phyloP scores from a whole-genome alignment of 2,797 vertebrate species.

The Galago senegalensis region DNA sequence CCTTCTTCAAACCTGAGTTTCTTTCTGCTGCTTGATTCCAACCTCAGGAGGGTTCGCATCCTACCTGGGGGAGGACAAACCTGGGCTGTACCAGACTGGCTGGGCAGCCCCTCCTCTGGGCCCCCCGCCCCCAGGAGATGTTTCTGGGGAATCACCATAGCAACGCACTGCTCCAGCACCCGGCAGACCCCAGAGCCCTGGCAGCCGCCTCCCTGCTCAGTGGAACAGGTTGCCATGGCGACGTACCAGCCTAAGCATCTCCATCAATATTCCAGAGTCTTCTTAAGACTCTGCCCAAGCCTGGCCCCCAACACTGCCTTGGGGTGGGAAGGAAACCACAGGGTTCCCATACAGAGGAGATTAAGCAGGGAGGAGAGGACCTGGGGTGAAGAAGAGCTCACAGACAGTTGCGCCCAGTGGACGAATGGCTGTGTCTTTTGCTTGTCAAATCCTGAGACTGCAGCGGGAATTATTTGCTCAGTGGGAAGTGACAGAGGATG shows the following conservation, averaged over 20 bases:
- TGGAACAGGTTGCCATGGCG: conserved; percentile 87
- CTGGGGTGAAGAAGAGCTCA: background rate
- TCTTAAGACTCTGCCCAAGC: conserved; percentile 36
- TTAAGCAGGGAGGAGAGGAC: background rate
- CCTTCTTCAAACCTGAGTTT: background rate
- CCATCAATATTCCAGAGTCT: conserved; percentile 68
- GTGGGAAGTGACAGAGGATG: background rate
- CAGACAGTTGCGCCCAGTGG: fast-evolving
- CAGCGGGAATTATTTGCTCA: background rate
- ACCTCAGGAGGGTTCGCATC: background rate
- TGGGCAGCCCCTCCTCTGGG: background rate
- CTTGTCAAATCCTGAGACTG: background rate
- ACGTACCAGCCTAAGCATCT: conserved; percentile 82
- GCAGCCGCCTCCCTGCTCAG: background rate
- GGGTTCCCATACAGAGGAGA: background rate
- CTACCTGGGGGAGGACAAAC: background rate
- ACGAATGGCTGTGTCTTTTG: background rate
- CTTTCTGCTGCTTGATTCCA: background rate
- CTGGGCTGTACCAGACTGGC: background rate
- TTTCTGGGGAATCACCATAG: fast-evolving
- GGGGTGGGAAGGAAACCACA: background rate
- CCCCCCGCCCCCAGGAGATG: background rate
- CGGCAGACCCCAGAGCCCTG: conserved; percentile 84
- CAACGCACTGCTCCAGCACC: conserved; percentile 20
- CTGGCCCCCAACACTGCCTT: background rate